Conservation (phyloP, 2,797 vertebrate genomes). For the Tympanoctomys barrerae region DNA sequence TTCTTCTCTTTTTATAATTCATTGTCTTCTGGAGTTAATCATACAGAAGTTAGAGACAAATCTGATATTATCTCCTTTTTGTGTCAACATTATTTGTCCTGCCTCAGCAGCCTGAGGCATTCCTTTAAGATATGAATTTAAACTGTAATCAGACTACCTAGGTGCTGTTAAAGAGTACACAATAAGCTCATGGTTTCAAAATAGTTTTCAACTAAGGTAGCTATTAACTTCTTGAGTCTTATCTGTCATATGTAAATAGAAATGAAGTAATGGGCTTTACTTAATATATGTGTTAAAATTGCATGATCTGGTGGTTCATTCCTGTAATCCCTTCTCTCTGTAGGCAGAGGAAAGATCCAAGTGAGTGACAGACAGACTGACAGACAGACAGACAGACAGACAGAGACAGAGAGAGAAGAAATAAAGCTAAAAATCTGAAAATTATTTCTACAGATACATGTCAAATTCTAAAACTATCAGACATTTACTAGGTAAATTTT, state of each 20-base stretch:
- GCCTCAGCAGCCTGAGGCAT: background rate
- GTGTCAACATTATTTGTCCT: background rate
- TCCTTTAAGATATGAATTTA: background rate
- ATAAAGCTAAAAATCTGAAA: background rate
- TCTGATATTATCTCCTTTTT: background rate
- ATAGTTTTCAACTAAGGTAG: background rate
- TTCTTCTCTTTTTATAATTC: background rate
- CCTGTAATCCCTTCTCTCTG: background rate
- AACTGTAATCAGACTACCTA: background rate
- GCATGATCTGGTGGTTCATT: background rate
- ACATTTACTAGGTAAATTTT: background rate
- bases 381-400: too few species aligned
- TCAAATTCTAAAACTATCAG: background rate
- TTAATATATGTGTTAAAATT: background rate
- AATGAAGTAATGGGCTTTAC: background rate
- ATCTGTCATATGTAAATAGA: background rate
- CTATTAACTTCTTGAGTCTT: background rate
- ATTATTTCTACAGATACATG: background rate
- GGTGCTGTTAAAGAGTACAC: background rate
- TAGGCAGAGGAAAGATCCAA: background rate
- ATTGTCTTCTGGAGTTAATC: background rate
- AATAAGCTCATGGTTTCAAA: background rate
- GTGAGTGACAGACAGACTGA: background rate
- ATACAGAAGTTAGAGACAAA: background rate
- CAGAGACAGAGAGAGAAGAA: too few species aligned